Evolutionary conservation across 2,113 vertebrate species (phyloP), one percentile per base, ranked within the genome.

Genomic region (Geococcyx californianus): DNA sequence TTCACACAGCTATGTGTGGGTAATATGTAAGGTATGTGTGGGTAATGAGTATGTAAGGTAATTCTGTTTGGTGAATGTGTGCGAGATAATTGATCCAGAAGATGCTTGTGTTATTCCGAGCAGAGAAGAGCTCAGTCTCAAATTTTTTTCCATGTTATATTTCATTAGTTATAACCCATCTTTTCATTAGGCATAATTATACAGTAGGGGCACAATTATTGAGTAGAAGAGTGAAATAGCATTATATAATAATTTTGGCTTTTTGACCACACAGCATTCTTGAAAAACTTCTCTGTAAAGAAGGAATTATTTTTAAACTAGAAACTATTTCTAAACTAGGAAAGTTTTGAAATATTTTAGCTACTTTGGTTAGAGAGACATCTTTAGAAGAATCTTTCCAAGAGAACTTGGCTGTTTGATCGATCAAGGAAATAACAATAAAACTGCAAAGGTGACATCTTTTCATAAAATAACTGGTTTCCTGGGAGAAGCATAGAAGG

Each of bases 31-130:
- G 34, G 15, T 45, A 5, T 6, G 4, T 86, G 40, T 73, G 45
- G 24, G 36, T 78, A 74, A 17, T 56, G 64, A 80, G 16, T 52
- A 25, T 31, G n/a, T 47, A 15, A 59, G 24, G 38, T 55, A 38
- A 38, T 85, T 83, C 31, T 83, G 25, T 55, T 87, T 1, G 6
- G 28, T 45, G 34, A 56, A 1, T 63, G 4, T 17, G 3, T 29
- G 16, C 47, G 78, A 89, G 18, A 11, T 28, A 51, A 58, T 47
- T 73, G 25, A n/a, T 63, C 44, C 36, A 54, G 45, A 93, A 84
- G 47, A 36, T 55, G 16, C 38, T 92, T 0, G 0, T 64, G 12
- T 67, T 52, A 6, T 63, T 93, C 23, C 20, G 8, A 6, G 4
- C 4, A 11, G n/a, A 44, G 16, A 78, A 49, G 20, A 69, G 36